phyloP scores from a whole-genome alignment of 2,797 vertebrate genomes.

The Arctocebus calabarensis region DNA sequence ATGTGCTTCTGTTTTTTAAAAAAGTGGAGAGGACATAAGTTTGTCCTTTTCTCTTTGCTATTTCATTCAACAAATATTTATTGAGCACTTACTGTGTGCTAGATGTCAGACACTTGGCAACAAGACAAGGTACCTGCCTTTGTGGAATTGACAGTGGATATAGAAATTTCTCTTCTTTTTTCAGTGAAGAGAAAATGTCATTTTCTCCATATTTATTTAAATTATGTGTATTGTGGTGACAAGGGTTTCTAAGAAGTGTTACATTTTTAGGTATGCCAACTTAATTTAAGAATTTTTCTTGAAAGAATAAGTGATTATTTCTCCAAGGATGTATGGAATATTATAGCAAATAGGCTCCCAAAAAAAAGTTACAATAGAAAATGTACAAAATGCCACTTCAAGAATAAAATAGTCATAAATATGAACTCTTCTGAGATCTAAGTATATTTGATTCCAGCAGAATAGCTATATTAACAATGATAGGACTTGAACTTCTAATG shows the following conservation, averaged over 20 bases:
- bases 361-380: neutral
- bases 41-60: conserved; percentile 47
- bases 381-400: neutral
- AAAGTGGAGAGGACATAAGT: neutral
- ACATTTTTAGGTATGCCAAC: neutral
- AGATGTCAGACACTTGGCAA: neutral
- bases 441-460: neutral
- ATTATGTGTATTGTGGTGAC: neutral
- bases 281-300: conserved; percentile 46
- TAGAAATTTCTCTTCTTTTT: neutral
- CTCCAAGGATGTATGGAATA: neutral
- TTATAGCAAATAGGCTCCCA: neutral
- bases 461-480: neutral
- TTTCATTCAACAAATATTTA: conserved; percentile 39
- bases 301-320: neutral
- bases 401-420: neutral
- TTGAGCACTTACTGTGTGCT: conserved; percentile 3
- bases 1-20: conserved; percentile 41
- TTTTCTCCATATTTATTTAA: neutral
- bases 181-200: neutral
- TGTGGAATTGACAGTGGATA: neutral
- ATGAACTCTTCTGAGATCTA: neutral
- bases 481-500: neutral
- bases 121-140: neutral
- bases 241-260: neutral